Evolutionary conservation across 2,888 invertebrate species (phyloP).

Genomic region (Melolontha melolontha): DNA sequence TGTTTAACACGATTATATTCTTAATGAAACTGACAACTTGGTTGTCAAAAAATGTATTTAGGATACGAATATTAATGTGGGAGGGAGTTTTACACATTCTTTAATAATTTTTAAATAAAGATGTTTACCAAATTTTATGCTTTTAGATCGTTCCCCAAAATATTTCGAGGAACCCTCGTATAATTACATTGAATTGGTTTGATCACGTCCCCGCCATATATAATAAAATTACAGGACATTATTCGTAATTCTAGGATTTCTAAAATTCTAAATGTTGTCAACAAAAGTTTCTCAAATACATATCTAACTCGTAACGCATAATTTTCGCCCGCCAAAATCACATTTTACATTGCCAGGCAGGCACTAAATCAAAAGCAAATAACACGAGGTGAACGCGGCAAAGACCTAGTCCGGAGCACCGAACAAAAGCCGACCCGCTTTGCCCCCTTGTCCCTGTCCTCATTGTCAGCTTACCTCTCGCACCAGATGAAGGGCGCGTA

Average conservation of each 20-base stretch:
- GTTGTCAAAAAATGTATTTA: no score
- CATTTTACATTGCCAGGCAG: conserved; percentile 15
- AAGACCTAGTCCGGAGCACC: conserved; percentile 8
- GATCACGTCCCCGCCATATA: no score
- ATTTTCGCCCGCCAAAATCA: conserved; percentile 24
- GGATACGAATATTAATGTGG: no score
- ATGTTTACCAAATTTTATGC: no score
- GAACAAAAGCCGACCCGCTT: conserved; percentile 16
- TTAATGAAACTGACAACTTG: no score
- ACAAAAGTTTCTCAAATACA: conserved; percentile 5
- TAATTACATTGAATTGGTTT: no score
- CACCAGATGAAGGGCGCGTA: conserved; percentile 43
- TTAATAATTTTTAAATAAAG: no score
- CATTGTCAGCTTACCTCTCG: conserved; percentile 30
- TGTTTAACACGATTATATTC: no score
- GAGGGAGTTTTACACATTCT: no score
- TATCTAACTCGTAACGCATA: conserved; percentile 23
- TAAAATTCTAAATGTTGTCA: conserved; percentile 4
- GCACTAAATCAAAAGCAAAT: conserved; percentile 32
- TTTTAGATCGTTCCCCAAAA: no score
- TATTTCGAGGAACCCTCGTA: no score
- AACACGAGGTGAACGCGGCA: conserved; percentile 1
- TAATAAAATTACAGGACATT: no score
- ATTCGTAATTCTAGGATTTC: background rate
- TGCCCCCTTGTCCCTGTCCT: background rate